Evolutionary conservation across 2,797 vertebrate species (phyloP), one percentile per base, ranked within the genome.

Genomic region (Gymnothorax javanicus): DNA sequence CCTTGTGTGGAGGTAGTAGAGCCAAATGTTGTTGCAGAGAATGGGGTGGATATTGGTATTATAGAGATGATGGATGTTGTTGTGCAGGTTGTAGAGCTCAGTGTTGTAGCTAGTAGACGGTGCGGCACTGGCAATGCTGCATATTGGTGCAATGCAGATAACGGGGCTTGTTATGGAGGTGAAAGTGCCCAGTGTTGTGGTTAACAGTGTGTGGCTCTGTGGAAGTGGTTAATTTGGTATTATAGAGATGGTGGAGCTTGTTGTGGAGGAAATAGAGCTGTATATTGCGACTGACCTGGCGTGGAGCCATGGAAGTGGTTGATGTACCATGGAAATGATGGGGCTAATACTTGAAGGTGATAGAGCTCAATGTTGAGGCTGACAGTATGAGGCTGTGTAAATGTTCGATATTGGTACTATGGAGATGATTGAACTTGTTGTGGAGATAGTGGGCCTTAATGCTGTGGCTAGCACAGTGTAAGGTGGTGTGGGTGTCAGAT

Each of bases 31-130:
- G 27, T 88, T 84, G 84, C 50, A 33, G 27, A 87, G 67, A 83
- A 73, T 82, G 59, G 50, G 50, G 57, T 87, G 90, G 90, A 92
- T 50, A 90, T 90, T 86, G 89, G 89, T 91, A 90, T 91, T 43
- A 82, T 90, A 27, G 20, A 71, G 84, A 20, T 43, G 71, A 77
- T 90, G 91, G 7, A 59, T 59, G 58, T 8, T 8, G 85, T 56
- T 43, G 43, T 87, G 81, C 81, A 69, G 82, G 58, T 54, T 23
- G 56, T 86, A 89, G 90, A 92, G 60, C 90, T 90, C 86, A 90
- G 89, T 91, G 90, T 91, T 43, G 77, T 43, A 43, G 33, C 33
- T 2, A 43, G 33, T 43, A 1, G 33, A 43, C 33, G 33, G 33
- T 2, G 33, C 1, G 33, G 33, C 33, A 43, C 33, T 43, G 33